Evolutionary conservation across 2,888 invertebrate genomes (phyloP), one percentile per base, ranked within the genome.

Genomic region (Sceliomorpha sp.): DNA sequence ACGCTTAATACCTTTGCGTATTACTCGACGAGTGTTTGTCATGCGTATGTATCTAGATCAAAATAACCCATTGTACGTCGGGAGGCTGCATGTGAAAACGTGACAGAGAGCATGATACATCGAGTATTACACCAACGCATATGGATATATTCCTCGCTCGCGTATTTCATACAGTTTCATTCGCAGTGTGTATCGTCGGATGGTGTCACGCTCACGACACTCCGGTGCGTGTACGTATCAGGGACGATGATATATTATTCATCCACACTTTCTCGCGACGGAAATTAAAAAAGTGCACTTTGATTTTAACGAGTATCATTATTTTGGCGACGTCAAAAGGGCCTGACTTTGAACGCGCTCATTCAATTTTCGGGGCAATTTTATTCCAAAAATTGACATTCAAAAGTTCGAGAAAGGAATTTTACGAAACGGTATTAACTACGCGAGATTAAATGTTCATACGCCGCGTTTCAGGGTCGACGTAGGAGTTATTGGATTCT

Each of bases 131-230:
- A 59, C 32, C 40, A 48, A 40, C 39, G 58, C 34, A 47, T 40
- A 48, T 34, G 36, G 39, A 17, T 26, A 31, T 29, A 17, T 31
- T 47, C 47, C 39, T 5, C 17, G 13, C 37, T 45, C 39, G 44
- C 62, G 53, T 40, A 53, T 62, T 62, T 62, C 62, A 51, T 53
- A 53, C 39, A 53, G 45, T 53, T 62, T 62, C 62, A 62, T 53
- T 60, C 50, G 50, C 47, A 31, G 14, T 24, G 44, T 31, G 37
- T 59, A 39, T 60, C 44, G 42, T 50, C 36, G 60, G 39, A 10
- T 8, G 39, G 51, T 10, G 31, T 31, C 20, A 20, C 20, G 20
- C 20, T 20, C 27, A 14, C 20, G 37, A 12, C 36, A 9, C 42
- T 59, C 34, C 44, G 32, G 34, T 20, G 27, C 20, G 15, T 39